Base-by-base conservation (phyloP, 2,797 vertebrate species). In the Lepus townsendii region DNA sequence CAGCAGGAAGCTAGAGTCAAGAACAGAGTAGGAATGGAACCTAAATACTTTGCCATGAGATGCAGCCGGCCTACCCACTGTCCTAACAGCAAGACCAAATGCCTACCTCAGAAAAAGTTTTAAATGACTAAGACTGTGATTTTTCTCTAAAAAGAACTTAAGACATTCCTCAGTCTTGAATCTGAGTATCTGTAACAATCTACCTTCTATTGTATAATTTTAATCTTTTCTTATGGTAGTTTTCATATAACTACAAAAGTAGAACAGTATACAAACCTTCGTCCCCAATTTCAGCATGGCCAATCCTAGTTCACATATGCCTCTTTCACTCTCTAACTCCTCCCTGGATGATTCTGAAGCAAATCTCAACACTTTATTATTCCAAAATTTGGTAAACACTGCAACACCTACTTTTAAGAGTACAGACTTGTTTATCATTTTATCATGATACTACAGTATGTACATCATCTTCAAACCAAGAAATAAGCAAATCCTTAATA, bases 141-240 rank as follows among this genome's bases (percentile, higher is more conserved):
- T 68, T 88, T 88, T 78, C 57, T 93, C 65, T 60, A 54, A 68
- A 85, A 73, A 78, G 11, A 76, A 9, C 1, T 50, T 76, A 69
- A 65, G 26, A 75, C 10, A 79, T 72, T 20, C n/a, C 32, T 27
- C 22, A 71, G 17, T 19, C 63, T 66, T 76, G 22, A 88, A 85
- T 89, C 12, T 76, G 79, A 88, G 65, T 93, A 47, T 26, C 66
- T 87, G 73, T 62, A 85, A 82, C 10, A 90, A 3, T 19, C 38
- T 5, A 78, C 0, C 24, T 16, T 42, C 76, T 86, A 69, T 3
- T 38, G 32, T 35, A 52, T 63, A 83, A 71, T 65, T 75, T 87
- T 69, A 86, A 86, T 26, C 66, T 83, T 71, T 79, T 82, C 69
- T 52, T 38, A 91, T 72, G 83, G 60, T 13, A 76, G 11, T 82